A percentile compares a stretch with the other conserved stretches of the same genome.
phyloP scores from a whole-genome alignment of 1,140 invertebrate species.

The Drosophila nigrodunni region DNA sequence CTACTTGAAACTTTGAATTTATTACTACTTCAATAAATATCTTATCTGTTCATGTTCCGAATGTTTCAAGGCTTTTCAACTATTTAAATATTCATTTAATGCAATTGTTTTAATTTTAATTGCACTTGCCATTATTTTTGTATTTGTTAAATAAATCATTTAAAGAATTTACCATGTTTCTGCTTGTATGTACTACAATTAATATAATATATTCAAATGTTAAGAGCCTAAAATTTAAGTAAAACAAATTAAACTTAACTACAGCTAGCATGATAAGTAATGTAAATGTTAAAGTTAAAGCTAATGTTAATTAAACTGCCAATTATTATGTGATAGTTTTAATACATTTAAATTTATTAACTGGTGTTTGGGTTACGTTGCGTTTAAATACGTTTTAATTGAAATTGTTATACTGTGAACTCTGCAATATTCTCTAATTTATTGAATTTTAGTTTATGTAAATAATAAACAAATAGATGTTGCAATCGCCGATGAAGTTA shows the following conservation, averaged over 20 bases:
- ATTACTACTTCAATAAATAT: too few relatives aligned
- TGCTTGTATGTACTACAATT: constrained; percentile 39
- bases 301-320: constrained; percentile 69
- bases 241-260: constrained; percentile 47
- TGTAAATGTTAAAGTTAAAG: constrained; percentile 28
- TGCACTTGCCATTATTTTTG: constrained; percentile 77
- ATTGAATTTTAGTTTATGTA: constrained; percentile 70
- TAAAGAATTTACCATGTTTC: constrained; percentile 16
- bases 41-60: constrained; percentile 32
- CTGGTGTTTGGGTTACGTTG: constrained; percentile 78
- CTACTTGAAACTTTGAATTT: too few relatives aligned
- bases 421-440: constrained; percentile 80
- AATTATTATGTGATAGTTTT: constrained; percentile 83
- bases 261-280: constrained; percentile 30
- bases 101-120: constrained; percentile 36
- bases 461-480: constrained; percentile 40
- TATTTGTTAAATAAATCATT: constrained; percentile 58
- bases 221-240: constrained; percentile 31
- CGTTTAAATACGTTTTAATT: constrained; percentile 32
- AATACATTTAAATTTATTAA: constrained; percentile 60
- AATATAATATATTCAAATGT: not conserved
- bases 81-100: constrained; percentile 21
- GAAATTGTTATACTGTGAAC: constrained; percentile 62
- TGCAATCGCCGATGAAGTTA: constrained; percentile 23
- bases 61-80: not conserved